Conservation (phyloP, 2,797 vertebrate genomes). For the Antrozous pallidus region DNA sequence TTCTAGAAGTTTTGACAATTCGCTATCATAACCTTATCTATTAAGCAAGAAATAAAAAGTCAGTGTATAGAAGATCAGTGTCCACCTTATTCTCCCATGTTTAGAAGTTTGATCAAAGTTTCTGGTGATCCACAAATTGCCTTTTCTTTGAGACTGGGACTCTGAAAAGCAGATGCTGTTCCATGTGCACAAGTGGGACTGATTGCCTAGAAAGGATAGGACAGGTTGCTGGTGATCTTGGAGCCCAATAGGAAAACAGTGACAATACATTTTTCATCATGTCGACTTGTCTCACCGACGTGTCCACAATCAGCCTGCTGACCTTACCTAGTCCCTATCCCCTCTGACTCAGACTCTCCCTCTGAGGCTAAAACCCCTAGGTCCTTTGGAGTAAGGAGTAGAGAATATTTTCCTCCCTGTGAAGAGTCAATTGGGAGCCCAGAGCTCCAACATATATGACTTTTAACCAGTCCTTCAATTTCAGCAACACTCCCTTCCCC, state of each 20-base stretch:
- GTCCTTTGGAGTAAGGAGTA: neutral
- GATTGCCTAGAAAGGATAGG: neutral
- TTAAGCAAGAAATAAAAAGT: neutral
- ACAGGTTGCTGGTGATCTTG: neutral
- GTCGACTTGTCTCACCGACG: neutral
- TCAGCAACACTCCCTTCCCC: neutral
- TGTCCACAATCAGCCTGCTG: neutral
- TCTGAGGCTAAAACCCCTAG: neutral
- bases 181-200: neutral
- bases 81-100: neutral
- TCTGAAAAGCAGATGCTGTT: neutral
- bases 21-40: neutral
- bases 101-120: neutral
- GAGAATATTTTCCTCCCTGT: neutral
- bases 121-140: neutral
- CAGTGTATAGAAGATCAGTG: neutral
- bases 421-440: neutral
- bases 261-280: neutral
- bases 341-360: neutral
- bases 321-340: neutral
- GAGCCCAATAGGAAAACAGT: neutral
- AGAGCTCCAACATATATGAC: neutral
- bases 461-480: neutral
- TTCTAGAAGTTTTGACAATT: neutral
- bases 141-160: neutral